phyloP scores from a whole-genome alignment of 2,888 invertebrate genomes.

The Lucinisca nassula region DNA sequence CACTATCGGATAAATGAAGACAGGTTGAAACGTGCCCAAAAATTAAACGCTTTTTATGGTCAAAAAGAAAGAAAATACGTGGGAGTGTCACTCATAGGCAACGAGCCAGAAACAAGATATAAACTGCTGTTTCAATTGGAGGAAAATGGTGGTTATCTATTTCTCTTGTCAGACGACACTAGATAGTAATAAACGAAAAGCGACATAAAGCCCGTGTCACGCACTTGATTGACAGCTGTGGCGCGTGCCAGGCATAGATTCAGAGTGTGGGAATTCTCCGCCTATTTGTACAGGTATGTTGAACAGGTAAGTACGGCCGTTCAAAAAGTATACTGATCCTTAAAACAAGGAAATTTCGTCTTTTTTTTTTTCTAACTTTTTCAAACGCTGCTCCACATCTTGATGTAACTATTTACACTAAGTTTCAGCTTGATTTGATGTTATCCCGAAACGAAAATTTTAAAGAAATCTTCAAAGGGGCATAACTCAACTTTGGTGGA shows the following conservation, averaged over 20 bases:
- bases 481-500: too few species aligned
- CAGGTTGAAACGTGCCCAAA: background rate
- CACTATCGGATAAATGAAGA: background rate
- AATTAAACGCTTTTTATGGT: background rate
- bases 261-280: constrained; percentile 72
- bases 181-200: constrained; percentile 59
- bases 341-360: too few species aligned
- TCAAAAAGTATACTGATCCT: background rate
- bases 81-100: constrained; percentile 6
- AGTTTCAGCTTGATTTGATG: too few species aligned
- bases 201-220: constrained; percentile 62
- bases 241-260: constrained; percentile 65
- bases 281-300: constrained; percentile 66
- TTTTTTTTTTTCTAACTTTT: too few species aligned
- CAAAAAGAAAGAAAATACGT: constrained; percentile 6
- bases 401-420: too few species aligned
- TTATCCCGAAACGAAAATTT: too few species aligned
- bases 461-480: too few species aligned
- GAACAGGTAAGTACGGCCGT: background rate
- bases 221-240: constrained; percentile 59
- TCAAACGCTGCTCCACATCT: too few species aligned
- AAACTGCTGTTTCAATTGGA: constrained; percentile 46
- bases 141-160: constrained; percentile 29
- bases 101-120: background rate
- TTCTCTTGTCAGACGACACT: constrained; percentile 26